Evolutionary conservation across 2,113 vertebrate species (phyloP).

Genomic region (Romanogobio albipinnatus): DNA sequence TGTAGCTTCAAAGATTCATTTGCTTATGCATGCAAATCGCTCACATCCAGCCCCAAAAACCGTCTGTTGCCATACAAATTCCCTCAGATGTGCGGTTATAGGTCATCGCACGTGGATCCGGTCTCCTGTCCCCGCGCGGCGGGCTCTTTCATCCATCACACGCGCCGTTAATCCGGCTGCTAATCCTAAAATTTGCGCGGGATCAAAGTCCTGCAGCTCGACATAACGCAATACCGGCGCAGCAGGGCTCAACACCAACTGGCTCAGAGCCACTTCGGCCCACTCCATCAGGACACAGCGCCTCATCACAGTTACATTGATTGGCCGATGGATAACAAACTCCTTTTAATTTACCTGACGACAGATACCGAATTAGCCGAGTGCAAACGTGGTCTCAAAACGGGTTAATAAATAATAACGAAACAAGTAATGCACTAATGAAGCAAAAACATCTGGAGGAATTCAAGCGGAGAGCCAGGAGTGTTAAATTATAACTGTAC

Average conservation of each 20-base stretch:
- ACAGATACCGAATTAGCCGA: constrained; percentile 57
- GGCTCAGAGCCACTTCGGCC: not conserved
- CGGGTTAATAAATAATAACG: constrained; percentile 71
- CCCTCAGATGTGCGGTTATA: constrained; percentile 63
- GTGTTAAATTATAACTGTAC: constrained; percentile 60
- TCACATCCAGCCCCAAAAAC: constrained; percentile 49
- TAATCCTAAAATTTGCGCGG: constrained; percentile 65
- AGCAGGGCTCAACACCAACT: constrained; percentile 18
- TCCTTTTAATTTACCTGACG: constrained; percentile 66
- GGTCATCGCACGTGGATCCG: constrained; percentile 56
- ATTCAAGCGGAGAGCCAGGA: constrained; percentile 56
- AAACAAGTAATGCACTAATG: constrained; percentile 68
- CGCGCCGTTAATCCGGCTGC: constrained; percentile 63
- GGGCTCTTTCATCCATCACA: constrained; percentile 58
- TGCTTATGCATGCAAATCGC: constrained; percentile 65
- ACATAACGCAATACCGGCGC: constrained; percentile 52
- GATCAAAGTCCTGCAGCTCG: constrained; percentile 66
- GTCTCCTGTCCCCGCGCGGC: constrained; percentile 8
- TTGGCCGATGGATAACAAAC: constrained; percentile 57
- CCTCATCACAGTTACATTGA: not conserved
- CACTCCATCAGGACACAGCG: not conserved
- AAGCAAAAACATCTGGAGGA: constrained; percentile 68
- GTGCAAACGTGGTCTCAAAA: constrained; percentile 71
- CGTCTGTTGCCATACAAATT: constrained; percentile 56
- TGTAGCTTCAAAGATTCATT: constrained; percentile 66